A percentile compares a stretch with the other conserved stretches of the same genome.
phyloP scores from a whole-genome alignment of 2,113 vertebrate species.

The Ptilonorhynchus violaceus region DNA sequence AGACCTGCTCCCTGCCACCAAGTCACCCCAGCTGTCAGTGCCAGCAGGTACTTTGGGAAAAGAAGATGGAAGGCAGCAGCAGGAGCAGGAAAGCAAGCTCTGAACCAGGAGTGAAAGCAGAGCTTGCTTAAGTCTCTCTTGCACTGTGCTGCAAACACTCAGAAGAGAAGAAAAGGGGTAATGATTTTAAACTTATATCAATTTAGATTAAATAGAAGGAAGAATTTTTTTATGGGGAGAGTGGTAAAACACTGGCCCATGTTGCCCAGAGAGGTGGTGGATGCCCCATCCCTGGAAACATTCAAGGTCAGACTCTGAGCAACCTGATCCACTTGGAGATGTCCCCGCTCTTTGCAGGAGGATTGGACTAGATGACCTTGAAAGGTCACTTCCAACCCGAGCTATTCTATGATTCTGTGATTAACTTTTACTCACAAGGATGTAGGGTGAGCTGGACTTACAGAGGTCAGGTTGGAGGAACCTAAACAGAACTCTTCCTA shows the following conservation, averaged over 20 bases:
- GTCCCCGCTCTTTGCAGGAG: not conserved
- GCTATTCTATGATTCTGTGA: not conserved
- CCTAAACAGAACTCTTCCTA: not conserved
- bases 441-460: rapidly evolving
- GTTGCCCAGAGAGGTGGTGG: rapidly evolving
- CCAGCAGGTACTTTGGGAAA: not conserved
- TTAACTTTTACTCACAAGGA: not conserved
- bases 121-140: not conserved
- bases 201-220: not conserved
- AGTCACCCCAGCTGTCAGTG: not conserved
- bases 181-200: not conserved
- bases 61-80: not conserved
- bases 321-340: rapidly evolving
- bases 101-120: not conserved
- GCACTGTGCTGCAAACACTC: not conserved
- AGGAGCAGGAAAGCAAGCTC: not conserved
- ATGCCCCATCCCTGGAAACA: not conserved
- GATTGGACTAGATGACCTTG: not conserved
- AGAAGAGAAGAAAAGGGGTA: not conserved
- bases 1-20: not conserved
- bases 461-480: not conserved
- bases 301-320: not conserved
- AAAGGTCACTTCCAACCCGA: not conserved
- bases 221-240: not conserved
- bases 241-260: not conserved